Percentiles rank a stretch among this genome's conserved stretches.
phyloP scores from a whole-genome alignment of 2,888 invertebrate genomes.

The Baccha elongata region DNA sequence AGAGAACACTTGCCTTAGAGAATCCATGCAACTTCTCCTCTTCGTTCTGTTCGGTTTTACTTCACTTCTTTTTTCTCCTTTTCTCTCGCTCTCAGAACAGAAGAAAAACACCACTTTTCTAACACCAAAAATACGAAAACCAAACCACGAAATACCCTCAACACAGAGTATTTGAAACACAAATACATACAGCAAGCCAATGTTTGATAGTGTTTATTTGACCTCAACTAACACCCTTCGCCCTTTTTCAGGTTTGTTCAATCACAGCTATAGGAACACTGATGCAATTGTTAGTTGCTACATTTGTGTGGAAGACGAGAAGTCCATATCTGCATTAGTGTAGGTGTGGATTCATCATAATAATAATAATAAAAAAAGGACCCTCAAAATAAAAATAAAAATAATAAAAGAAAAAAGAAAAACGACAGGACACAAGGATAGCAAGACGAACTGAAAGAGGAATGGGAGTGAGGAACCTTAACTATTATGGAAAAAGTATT shows the following conservation, averaged over 20 bases:
- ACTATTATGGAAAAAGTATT: conserved; percentile 33
- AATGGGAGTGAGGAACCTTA: conserved; percentile 35
- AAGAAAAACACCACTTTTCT: conserved; percentile 58
- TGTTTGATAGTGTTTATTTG: conserved; percentile 56
- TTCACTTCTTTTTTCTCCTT: conserved; percentile 38
- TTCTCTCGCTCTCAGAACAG: conserved; percentile 41
- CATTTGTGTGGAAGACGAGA: neutral
- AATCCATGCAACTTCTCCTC: conserved; percentile 68
- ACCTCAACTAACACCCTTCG: conserved; percentile 63
- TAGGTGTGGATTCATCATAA: neutral
- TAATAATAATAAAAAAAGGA: conserved; percentile 29
- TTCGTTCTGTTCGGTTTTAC: conserved; percentile 28
- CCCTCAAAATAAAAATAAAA: conserved; percentile 33
- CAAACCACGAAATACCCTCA: conserved; percentile 21
- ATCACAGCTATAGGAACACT: neutral
- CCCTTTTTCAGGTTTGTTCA: neutral
- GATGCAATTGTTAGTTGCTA: conserved; percentile 9
- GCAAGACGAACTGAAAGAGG: neutral
- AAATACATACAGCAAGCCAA: neutral
- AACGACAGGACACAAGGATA: conserved; percentile 42
- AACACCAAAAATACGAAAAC: conserved; percentile 50
- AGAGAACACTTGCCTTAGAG: conserved; percentile 61
- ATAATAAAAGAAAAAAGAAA: conserved; percentile 16
- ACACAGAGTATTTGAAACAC: conserved; percentile 17
- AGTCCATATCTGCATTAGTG: neutral